Base-by-base conservation (phyloP, 64 coral and sea anemone species). In the Montipora sp. region DNA sequence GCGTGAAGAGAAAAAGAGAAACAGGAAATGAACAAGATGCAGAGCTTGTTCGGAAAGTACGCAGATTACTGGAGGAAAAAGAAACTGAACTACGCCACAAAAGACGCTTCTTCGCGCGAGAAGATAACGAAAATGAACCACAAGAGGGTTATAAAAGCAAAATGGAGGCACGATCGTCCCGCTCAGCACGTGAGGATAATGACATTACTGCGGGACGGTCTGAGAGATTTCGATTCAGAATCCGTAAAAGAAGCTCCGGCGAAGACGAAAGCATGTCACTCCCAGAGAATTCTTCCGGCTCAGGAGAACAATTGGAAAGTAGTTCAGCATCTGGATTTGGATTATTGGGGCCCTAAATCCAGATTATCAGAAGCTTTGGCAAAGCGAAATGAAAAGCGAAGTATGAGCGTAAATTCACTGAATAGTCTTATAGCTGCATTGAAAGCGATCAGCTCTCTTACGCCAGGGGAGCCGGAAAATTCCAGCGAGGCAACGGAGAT, bases 141-240 rank as follows among this genome's bases (percentile, higher is more conserved):
- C 14, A n/a, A 9, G 90, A 87, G 19, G 55, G 19, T 78, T 93
- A 70, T 45, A 61, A 75, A 49, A 93, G 74, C 19, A 93, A 93
- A 43, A 93, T 93, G 91, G 91, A 83, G n/a, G 91, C 91, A 6
- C 94, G 95, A 51, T 96, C 95, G 7, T 96, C 95, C 7, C 77
- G 95, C 15, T 90, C 89, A 48, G 46, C 92, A 18, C 75, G 95
- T n/a, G 95, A 96, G 73, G 95, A 96, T 48, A 91, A 91, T 77
- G 95, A 96, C 18, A 80, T 96, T 8, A 96, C 95, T 24, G 77
- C 95, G 15, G 77, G 77, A 14, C 89, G 89, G 5, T 63, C 90
- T 15, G 92, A 94, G 57, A 81, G 95, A 68, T 96, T 96, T 77
- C 36, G 80, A 59, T 68, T 91, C 18, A 50, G 83, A 61, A 69